A percentile compares a stretch with the other conserved stretches of the same genome.
phyloP scores from a whole-genome alignment of 2,888 invertebrate species.

The Tachystola acroxantha region DNA sequence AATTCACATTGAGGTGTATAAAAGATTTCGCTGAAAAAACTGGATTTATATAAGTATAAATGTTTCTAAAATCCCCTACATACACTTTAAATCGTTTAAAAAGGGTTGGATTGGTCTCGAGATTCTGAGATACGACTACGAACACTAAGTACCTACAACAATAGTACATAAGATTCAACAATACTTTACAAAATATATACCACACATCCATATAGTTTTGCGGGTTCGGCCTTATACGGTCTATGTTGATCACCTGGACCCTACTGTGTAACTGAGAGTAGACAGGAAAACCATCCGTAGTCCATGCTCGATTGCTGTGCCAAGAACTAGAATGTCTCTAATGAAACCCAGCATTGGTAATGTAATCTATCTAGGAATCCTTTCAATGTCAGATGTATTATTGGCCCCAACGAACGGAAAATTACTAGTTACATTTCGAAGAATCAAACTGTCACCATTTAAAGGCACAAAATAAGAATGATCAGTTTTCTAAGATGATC shows the following conservation, averaged over 20 bases:
- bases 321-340: no score
- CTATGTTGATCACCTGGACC: constrained; percentile 2
- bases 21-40: constrained; percentile 62
- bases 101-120: constrained; percentile 70
- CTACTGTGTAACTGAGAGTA: no score
- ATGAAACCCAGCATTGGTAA: no score
- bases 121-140: constrained; percentile 63
- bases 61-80: constrained; percentile 64
- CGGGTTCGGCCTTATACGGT: constrained; percentile 2
- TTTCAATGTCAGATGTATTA: no score
- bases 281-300: no score
- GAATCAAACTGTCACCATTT: no score
- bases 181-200: constrained; percentile 68
- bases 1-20: constrained; percentile 67
- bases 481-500: no score
- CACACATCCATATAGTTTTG: constrained; percentile 6
- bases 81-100: constrained; percentile 60
- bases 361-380: no score
- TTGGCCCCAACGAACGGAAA: no score
- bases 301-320: no score
- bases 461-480: no score
- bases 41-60: constrained; percentile 62
- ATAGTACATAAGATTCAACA: constrained; percentile 54
- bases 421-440: no score
- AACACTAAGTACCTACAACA: constrained; percentile 43